Conservation (phyloP, 2,113 vertebrate species). For the Miniopterus natalensis region DNA sequence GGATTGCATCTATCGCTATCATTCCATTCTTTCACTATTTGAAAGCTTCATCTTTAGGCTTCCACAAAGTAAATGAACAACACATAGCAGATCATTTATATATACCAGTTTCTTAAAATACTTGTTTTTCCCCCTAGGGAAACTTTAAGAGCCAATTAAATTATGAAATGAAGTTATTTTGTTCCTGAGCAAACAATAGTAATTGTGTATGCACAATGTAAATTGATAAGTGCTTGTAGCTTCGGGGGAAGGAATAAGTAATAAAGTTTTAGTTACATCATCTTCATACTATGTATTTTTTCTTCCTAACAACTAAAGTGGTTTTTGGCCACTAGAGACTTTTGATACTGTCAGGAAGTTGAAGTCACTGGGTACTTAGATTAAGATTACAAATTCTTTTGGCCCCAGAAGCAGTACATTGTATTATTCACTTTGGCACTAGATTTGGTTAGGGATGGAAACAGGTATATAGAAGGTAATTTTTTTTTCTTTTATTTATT, state of each 20-base stretch:
- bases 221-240: constrained; percentile 51
- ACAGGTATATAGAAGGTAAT: not conserved
- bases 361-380: not conserved
- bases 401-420: not conserved
- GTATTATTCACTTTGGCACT: not conserved
- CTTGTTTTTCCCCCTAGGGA: not conserved
- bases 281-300: constrained; percentile 29
- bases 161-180: constrained; percentile 56
- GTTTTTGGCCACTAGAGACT: not conserved
- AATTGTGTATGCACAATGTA: not conserved
- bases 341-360: not conserved
- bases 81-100: not conserved
- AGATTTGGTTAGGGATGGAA: not conserved
- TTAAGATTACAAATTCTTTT: not conserved
- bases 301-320: not conserved
- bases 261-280: constrained; percentile 31
- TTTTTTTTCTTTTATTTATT: not conserved
- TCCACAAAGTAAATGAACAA: constrained; percentile 7
- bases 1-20: not conserved
- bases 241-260: not conserved
- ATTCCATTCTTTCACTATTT: not conserved
- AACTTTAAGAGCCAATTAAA: constrained; percentile 57
- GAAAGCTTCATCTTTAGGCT: constrained; percentile 13
- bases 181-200: constrained; percentile 25
- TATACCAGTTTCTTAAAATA: not conserved